Evolutionary conservation across 2,113 vertebrate species (phyloP).

Genomic region (Callipepla squamata): DNA sequence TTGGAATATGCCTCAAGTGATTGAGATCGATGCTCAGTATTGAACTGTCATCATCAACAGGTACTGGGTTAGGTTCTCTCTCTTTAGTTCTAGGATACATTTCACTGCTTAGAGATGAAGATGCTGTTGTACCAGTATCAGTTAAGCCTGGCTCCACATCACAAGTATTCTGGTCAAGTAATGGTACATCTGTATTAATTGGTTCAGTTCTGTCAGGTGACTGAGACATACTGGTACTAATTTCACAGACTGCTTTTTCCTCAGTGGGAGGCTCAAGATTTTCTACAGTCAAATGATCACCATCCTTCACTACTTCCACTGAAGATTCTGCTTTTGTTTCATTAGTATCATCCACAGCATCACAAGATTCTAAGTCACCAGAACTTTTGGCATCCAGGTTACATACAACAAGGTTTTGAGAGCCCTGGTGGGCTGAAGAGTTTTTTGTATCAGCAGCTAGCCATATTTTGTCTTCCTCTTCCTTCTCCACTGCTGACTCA

Average conservation of each 20-base stretch:
- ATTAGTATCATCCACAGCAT: background rate
- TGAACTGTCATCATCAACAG: conserved; percentile 90
- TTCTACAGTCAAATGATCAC: background rate
- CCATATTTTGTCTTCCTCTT: background rate
- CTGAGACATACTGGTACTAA: background rate
- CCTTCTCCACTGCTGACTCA: background rate
- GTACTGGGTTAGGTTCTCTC: conserved; percentile 52
- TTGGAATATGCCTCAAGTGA: conserved; percentile 87
- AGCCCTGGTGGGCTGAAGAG: background rate
- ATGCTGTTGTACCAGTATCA: conserved; percentile 24
- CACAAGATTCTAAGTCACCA: conserved; percentile 31
- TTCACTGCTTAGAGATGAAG: conserved; percentile 38
- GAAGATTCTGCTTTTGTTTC: conserved; percentile 43
- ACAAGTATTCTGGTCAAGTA: conserved; percentile 45
- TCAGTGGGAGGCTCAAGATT: background rate
- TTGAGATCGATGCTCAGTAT: conserved; percentile 90
- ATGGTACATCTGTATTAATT: background rate
- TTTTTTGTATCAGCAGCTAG: background rate
- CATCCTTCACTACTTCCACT: conserved; percentile 17
- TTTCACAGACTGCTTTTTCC: background rate
- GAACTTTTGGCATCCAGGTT: conserved; percentile 23
- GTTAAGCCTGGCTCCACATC: conserved; percentile 62
- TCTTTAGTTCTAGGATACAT: conserved; percentile 52
- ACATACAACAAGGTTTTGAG: conserved; percentile 35
- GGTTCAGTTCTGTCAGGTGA: background rate